Conservation (phyloP, 2,797 vertebrate genomes). For the Numenius phaeopus region DNA sequence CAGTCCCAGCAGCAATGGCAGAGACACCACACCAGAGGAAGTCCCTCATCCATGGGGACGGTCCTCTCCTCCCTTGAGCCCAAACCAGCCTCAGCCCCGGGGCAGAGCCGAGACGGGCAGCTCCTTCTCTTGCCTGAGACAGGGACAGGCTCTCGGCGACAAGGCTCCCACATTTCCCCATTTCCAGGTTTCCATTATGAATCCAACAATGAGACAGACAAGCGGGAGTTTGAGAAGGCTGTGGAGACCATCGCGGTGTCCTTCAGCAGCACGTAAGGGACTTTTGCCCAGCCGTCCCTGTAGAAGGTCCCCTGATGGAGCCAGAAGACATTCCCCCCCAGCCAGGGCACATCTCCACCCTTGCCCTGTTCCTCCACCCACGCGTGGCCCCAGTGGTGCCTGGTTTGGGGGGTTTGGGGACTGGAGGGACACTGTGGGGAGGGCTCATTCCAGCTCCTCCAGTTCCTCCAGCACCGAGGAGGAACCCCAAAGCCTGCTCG, state of each 20-base stretch:
- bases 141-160: neutral
- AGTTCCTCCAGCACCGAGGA: accelerated
- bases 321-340: neutral
- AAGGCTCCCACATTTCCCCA: neutral
- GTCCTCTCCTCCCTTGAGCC: neutral
- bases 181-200: constrained; percentile 93
- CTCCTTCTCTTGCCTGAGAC: neutral
- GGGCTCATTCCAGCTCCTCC: neutral
- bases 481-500: neutral
- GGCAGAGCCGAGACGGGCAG: neutral
- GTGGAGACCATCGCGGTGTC: constrained; percentile 95
- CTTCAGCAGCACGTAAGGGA: constrained; percentile 95
- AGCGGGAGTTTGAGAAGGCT: constrained; percentile 95
- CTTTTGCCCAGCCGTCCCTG: accelerated
- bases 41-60: accelerated
- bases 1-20: neutral
- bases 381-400: accelerated
- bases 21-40: neutral
- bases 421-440: accelerated
- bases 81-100: neutral
- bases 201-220: constrained; percentile 87
- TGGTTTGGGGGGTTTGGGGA: neutral
- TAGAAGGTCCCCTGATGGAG: neutral
- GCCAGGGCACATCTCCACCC: neutral
- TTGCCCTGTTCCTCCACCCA: accelerated